These are phyloP conservation scores for Trinorchestia longiramus DNA, from an alignment of 1,140 invertebrate genomes.

Conservation along the genomic window DNA sequence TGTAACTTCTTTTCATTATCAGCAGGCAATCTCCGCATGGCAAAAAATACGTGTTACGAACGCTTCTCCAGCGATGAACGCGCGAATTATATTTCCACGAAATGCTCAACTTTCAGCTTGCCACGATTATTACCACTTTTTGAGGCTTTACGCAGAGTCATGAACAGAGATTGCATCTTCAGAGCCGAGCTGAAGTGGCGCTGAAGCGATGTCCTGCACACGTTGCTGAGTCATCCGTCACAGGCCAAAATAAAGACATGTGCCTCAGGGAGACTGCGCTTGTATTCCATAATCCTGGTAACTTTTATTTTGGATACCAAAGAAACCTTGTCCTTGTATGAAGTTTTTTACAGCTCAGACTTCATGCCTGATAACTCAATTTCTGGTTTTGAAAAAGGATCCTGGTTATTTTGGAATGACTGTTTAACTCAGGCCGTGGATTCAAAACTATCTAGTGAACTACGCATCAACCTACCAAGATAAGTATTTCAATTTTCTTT, in stretches of 20 bases:
- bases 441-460: neutral
- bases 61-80: neutral
- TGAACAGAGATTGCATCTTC: neutral
- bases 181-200: neutral
- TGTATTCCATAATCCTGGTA: neutral
- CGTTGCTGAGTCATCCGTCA: constrained; percentile 19
- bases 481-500: neutral
- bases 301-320: neutral
- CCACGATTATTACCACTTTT: constrained; percentile 23
- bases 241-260: neutral
- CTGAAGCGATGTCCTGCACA: neutral
- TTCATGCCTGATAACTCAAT: neutral
- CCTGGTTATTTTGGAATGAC: neutral
- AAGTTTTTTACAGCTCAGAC: neutral
- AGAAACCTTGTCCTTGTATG: neutral
- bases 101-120: neutral
- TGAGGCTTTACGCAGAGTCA: constrained; percentile 2
- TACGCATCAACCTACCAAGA: neutral
- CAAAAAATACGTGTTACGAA: neutral
- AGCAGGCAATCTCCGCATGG: neutral
- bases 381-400: neutral
- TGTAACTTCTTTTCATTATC: neutral
- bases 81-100: neutral
- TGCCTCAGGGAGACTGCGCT: neutral
- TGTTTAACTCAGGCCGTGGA: neutral